Conservation (phyloP, 2,888 invertebrate species). For the Globia sparganii region DNA sequence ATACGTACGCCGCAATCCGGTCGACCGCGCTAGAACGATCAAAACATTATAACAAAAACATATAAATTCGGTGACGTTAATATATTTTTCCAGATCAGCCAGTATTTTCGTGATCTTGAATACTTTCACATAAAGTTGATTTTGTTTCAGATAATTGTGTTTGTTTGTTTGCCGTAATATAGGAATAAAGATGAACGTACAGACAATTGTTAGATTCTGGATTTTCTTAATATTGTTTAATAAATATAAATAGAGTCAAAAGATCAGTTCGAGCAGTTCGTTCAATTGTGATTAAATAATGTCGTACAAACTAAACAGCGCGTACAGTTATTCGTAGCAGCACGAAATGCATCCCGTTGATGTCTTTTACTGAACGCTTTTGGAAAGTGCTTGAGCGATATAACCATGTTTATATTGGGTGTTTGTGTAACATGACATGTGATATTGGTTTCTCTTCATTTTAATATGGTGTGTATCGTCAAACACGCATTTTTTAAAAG, state of each 20-base stretch:
- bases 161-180: slow-evolving; percentile 37
- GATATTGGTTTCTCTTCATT: slow-evolving; percentile 76
- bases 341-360: slow-evolving; percentile 83
- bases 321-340: slow-evolving; percentile 61
- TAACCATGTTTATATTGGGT: slow-evolving; percentile 78
- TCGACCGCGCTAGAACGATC: slow-evolving; percentile 87
- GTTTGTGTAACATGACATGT: slow-evolving; percentile 75
- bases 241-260: slow-evolving; percentile 23
- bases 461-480: slow-evolving; percentile 72
- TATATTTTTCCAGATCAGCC: slow-evolving; percentile 71
- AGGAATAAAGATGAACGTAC: neutral
- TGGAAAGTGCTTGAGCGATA: slow-evolving; percentile 84
- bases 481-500: slow-evolving; percentile 58
- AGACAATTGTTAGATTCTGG: neutral
- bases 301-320: slow-evolving; percentile 37
- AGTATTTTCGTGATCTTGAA: slow-evolving; percentile 66
- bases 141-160: slow-evolving; percentile 48
- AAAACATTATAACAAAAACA: slow-evolving; percentile 89
- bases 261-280: slow-evolving; percentile 2
- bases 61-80: slow-evolving; percentile 78
- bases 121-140: slow-evolving; percentile 61
- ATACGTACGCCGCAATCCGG: slow-evolving; percentile 89
- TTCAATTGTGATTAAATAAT: slow-evolving; percentile 36
- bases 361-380: slow-evolving; percentile 88
- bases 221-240: slow-evolving; percentile 1